phyloP scores from a whole-genome alignment of 2,888 invertebrate species.

The Microctonus aethiopoides region DNA sequence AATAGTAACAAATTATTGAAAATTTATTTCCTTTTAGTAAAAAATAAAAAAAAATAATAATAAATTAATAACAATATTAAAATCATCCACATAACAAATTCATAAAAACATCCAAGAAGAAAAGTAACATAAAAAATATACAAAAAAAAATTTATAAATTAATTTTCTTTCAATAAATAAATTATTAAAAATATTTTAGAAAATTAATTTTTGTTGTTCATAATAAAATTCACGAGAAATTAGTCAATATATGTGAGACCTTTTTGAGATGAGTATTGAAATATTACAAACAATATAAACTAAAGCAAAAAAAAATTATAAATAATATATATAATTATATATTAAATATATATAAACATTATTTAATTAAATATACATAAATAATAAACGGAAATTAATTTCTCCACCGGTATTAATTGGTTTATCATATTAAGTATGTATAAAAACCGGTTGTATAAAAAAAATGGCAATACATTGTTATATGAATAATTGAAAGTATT shows the following conservation, averaged over 20 bases:
- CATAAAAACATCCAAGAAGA: neutral
- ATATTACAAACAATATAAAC: conserved; percentile 38
- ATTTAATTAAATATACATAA: conserved; percentile 27
- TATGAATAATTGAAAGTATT: conserved; percentile 18
- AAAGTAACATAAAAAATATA: conserved; percentile 1
- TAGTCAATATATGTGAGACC: conserved; percentile 65
- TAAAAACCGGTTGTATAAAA: conserved; percentile 39
- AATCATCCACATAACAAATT: neutral
- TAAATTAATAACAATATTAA: neutral
- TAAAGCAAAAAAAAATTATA: conserved; percentile 39
- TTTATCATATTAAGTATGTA: conserved; percentile 38
- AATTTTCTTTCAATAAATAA: neutral
- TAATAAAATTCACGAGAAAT: conserved; percentile 51
- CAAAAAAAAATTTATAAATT: conserved; percentile 1
- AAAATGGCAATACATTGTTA: conserved; percentile 40
- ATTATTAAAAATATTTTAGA: conserved; percentile 26
- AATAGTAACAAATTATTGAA: conserved; percentile 7
- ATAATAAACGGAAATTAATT: conserved; percentile 31
- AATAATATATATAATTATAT: conserved; percentile 27
- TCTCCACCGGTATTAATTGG: conserved; percentile 39
- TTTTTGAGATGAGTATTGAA: conserved; percentile 51
- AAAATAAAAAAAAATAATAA: neutral
- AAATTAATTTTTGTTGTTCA: conserved; percentile 46
- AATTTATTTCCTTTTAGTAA: neutral
- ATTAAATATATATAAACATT: conserved; percentile 25